Evolutionary conservation across 2,888 invertebrate genomes (phyloP), one percentile per base, ranked within the genome.

Genomic region (Quadriops clusia): DNA sequence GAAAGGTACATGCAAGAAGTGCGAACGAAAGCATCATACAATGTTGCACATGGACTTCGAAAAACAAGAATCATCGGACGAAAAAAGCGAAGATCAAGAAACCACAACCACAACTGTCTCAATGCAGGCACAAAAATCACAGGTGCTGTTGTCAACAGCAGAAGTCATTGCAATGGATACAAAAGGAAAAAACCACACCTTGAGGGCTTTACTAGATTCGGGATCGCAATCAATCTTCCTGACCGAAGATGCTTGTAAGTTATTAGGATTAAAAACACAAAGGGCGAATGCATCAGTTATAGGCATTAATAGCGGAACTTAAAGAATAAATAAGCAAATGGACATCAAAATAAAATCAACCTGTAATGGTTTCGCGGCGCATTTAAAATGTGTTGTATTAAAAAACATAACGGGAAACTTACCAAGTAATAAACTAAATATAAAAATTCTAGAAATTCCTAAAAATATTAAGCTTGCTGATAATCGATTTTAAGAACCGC

Each of bases 391-490:
- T 14, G 9, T 22, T 3, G 23, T 30, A 3, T 13, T 30, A 4
- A 11, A 12, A 24, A 4, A 4, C 9, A 30, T 30, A 9, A 23
- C 15, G 1, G 23, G 10, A 8, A 30, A 8, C 23, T 6, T 30
- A 3, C 30, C 30, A 14, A 14, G 9, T 22, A 22, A 6, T 10
- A 30, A 10, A 13, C 23, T 13, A 8, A 30, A 8, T 15, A 12
- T 18, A 9, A 11, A 4, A 8, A 12, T 7, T 2, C 5, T 30
- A 7, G 23, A 30, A 4, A 17, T 32, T 14, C 32, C 32, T 10
- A 12, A 26, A 7, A 8, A 18, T 9, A 3, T 27, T 12, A 11
- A 28, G 16, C 12, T 32, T 17, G 25, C 25, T 17, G 32, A 32
- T 17, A 10, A 12, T 3, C 5, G 12, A 3, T 32, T 32, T 17